Evolutionary conservation across 2,113 vertebrate species (phyloP), one percentile per base, ranked within the genome.

Genomic region (Hystrix cristata): DNA sequence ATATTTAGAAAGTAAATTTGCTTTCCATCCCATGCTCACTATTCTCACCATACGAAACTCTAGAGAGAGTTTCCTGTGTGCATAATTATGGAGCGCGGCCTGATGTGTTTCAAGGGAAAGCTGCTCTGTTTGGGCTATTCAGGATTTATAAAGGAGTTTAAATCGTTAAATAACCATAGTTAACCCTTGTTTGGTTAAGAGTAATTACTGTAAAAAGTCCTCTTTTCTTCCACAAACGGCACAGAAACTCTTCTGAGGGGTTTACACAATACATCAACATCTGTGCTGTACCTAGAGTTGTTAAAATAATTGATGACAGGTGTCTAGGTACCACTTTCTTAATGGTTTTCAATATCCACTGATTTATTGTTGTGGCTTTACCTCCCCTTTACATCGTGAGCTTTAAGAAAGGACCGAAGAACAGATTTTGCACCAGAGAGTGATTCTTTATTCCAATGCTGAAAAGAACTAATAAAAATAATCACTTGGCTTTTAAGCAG

Each of bases 391-490:
- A 89, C 91, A 81, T 97, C 93, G 86, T 74, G 91, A 72, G 93
- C 82, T 97, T 96, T 96, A 95, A 92, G 87, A 95, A 95, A 92
- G 95, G 86, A 79, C 95, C 55, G 7, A 93, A 78, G 94, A 97
- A 97, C 82, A 96, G 94, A 97, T 98, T 96, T 96, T 97, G 91
- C 96, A 98, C 92, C 64, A 81, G 81, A 97, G 95, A 87, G 96
- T 94, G 95, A 91, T 88, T 98, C 97, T 98, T 95, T 97, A 97
- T 98, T 97, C 97, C 60, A 81, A 65, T 48, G 86, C 92, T 98
- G 98, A 98, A 98, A 98, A 98, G 97, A 97, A 98, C 97, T 97
- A 98, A 98, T 97, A 97, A 97, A 98, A 98, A 96, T 96, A 97
- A 98, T 97, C 98, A 98, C 98, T 97, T 96, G 95, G 96, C 97